Conservation (phyloP, 2,113 vertebrate genomes). For the Lethenteron camtschaticum region DNA sequence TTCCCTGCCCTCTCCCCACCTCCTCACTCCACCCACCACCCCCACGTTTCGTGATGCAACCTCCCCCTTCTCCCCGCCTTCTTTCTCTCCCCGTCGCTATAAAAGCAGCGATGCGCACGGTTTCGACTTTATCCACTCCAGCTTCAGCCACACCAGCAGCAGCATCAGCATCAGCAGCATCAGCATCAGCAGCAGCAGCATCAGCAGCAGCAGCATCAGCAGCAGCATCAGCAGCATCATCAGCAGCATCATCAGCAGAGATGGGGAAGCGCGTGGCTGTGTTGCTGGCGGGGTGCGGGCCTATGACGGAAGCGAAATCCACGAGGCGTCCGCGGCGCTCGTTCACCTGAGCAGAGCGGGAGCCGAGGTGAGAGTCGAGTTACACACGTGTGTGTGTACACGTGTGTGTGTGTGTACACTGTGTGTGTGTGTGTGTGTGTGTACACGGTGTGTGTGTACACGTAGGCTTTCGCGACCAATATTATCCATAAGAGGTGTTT, state of each 20-base stretch:
- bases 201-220: no score
- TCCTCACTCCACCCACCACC: neutral
- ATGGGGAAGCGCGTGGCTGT: neutral
- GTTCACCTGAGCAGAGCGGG: conserved; percentile 32
- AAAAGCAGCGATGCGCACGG: no score
- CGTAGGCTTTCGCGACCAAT: neutral
- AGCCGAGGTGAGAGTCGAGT: conserved; percentile 20
- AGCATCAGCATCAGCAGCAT: no score
- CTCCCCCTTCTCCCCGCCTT: neutral
- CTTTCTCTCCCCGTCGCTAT: no score
- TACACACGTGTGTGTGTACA: no score
- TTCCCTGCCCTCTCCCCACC: neutral
- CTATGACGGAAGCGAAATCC: conserved; percentile 31
- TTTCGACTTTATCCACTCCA: no score
- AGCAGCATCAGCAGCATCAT: no score
- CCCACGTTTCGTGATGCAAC: neutral
- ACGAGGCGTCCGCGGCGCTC: conserved; percentile 28
- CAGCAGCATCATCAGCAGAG: no score
- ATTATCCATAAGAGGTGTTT: neutral
- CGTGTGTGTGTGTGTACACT: no score
- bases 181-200: no score
- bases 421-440: neutral
- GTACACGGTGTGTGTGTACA: neutral
- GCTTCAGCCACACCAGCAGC: no score
- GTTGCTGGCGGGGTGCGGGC: conserved; percentile 15